Evolutionary conservation across 2,113 vertebrate species (phyloP).

Genomic region (Leucopternis melanops): DNA sequence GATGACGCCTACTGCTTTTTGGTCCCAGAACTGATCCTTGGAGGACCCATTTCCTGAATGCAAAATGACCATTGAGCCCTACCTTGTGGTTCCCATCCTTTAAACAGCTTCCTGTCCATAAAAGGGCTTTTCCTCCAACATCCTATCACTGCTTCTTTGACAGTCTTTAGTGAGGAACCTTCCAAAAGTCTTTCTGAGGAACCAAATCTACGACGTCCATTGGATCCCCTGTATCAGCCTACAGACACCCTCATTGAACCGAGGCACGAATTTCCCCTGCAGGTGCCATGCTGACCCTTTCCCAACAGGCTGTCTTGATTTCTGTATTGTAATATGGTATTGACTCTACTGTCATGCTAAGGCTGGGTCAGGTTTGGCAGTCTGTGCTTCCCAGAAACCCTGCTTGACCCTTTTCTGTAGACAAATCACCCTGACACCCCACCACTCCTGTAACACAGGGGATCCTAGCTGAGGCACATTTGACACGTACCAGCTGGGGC

Average conservation of each 20-base stretch:
- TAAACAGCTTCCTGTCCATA: not conserved
- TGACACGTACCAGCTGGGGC: accelerated
- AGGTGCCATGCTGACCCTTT: not conserved
- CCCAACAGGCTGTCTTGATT: not conserved
- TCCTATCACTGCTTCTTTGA: not conserved
- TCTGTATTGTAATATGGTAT: not conserved
- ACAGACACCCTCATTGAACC: not conserved
- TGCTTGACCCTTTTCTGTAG: not conserved
- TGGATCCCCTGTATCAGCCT: not conserved
- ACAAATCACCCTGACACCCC: not conserved
- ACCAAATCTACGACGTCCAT: not conserved
- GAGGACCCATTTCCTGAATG: not conserved
- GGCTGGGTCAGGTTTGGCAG: not conserved
- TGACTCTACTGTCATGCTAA: not conserved
- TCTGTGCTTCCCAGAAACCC: not conserved
- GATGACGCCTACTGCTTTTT: not conserved
- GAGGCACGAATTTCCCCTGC: not conserved
- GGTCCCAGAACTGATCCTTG: not conserved
- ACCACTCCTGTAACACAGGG: not conserved
- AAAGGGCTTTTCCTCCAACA: not conserved
- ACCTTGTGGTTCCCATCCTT: not conserved
- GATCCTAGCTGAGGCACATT: accelerated
- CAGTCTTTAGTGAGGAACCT: not conserved
- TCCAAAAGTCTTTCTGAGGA: not conserved
- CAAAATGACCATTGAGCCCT: accelerated